These are phyloP conservation scores for Caenorhabditis briggsae DNA, from an alignment of 1,140 invertebrate species.

Conservation along the genomic window DNA sequence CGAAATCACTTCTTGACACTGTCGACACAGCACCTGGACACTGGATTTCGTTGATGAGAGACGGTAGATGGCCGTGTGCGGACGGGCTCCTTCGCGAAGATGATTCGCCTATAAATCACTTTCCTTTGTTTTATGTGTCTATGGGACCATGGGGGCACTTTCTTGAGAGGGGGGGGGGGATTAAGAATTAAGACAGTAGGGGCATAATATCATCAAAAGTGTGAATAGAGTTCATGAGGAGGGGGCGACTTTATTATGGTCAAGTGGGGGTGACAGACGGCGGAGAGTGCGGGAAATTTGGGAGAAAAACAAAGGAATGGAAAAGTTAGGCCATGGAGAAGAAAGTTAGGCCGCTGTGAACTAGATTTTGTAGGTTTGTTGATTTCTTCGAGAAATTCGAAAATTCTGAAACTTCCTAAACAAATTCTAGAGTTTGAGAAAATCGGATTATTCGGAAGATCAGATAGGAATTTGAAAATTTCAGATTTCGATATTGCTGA, in stretches of 20 bases:
- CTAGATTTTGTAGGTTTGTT: too few relatives aligned
- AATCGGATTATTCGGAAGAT: too few relatives aligned
- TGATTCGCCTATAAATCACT: constrained; percentile 74
- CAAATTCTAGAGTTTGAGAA: too few relatives aligned
- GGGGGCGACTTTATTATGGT: background rate
- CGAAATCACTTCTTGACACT: constrained; percentile 73
- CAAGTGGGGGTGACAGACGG: background rate
- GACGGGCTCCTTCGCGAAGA: constrained; percentile 71
- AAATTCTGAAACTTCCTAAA: too few relatives aligned
- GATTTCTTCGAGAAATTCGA: background rate
- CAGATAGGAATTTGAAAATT: too few relatives aligned
- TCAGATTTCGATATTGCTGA: too few relatives aligned
- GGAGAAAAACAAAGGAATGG: background rate
- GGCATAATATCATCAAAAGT: constrained; percentile 10
- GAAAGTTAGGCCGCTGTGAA: too few relatives aligned
- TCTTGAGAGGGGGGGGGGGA: background rate
- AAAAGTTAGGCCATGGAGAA: too few relatives aligned
- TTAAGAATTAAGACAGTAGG: too few relatives aligned
- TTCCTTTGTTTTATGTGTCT: too few relatives aligned
- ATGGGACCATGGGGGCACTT: background rate
- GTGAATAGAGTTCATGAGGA: background rate
- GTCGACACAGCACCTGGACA: constrained; percentile 74
- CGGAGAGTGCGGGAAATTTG: background rate
- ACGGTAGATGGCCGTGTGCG: constrained; percentile 69
- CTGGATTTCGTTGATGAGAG: constrained; percentile 69